Evolutionary conservation across 2,888 invertebrate species (phyloP), one percentile per base, ranked within the genome.

Genomic region (Acholoe squamosa): DNA sequence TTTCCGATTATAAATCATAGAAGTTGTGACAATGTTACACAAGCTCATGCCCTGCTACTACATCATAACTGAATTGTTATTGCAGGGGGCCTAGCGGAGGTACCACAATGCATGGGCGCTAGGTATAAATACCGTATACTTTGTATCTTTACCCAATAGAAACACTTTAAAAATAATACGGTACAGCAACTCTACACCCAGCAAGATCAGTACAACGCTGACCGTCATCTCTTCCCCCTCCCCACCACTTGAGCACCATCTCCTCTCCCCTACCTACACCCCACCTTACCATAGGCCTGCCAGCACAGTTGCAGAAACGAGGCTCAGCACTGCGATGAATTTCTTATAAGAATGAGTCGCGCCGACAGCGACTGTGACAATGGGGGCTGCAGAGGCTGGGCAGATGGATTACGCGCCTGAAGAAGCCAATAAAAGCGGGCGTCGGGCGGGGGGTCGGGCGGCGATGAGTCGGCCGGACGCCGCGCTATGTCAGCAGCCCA

Each of bases 361-460:
- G 61, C 5, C 61, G 61, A 61, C 61, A 61, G 61, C 22, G 7
- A 61, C 61, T 19, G 61, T n/a, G 61, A 61, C 61, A 61, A 61
- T 61, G 61, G 61, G 34, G 22, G 43, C 34, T 16, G 80, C 34
- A 3, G 80, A 10, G 22, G 80, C 22, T 19, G 43, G 80, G 80
- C 80, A 31, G 76, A 31, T 33, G 22, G 80, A 71, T 71, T 71
- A 71, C 71, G 31, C 71, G 71, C 31, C 71, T 25, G 71, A 71
- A 71, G 71, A 71, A 71, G 71, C 71, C 71, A 71, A 71, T 71
- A 71, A 71, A 71, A 43, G 43, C 34, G 34, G 80, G 33, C 14
- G 34, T 19, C 16, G 80, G 12, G 28, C 77, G 77, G 77, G 33
- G 77, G n/a, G n/a, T n/a, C n/a, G n/a, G 25, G 61, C 25, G 61